phyloP scores from a whole-genome alignment of 2,888 invertebrate species.

The Drosophila phalerata region DNA sequence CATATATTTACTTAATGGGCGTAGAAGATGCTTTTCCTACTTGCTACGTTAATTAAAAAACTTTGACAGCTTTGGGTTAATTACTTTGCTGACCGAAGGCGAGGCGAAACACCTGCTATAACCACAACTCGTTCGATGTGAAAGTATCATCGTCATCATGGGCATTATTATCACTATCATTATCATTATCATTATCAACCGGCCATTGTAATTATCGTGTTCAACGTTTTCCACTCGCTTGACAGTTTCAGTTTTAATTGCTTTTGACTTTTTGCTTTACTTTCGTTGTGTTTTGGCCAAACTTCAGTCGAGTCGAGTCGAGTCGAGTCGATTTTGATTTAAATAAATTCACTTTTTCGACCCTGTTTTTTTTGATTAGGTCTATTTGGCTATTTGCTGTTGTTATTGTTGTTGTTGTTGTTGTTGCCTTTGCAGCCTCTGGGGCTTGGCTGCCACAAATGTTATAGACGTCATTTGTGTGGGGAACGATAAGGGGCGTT shows the following conservation, averaged over 20 bases:
- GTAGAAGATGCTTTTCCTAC: neutral
- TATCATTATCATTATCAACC: slow-evolving; percentile 15
- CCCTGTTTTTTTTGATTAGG: slow-evolving; percentile 17
- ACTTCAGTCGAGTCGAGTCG: slow-evolving; percentile 18
- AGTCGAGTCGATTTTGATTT: slow-evolving; percentile 30
- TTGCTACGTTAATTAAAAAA: slow-evolving; percentile 5
- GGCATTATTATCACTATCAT: slow-evolving; percentile 15
- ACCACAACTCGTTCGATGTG: slow-evolving; percentile 17
- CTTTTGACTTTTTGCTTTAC: slow-evolving; percentile 56
- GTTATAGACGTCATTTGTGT: slow-evolving; percentile 30
- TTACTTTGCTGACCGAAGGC: slow-evolving; percentile 33
- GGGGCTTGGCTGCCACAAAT: slow-evolving; percentile 15
- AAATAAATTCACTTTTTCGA: slow-evolving; percentile 36
- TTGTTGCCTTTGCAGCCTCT: slow-evolving; percentile 20
- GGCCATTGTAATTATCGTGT: slow-evolving; percentile 25
- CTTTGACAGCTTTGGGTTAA: slow-evolving; percentile 27
- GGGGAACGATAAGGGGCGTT: slow-evolving; percentile 3
- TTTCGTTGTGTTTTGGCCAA: slow-evolving; percentile 31
- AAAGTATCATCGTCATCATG: neutral
- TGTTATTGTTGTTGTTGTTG: neutral
- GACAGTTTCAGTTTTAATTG: slow-evolving; percentile 72
- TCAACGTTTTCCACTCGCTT: slow-evolving; percentile 22
- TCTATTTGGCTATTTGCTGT: slow-evolving; percentile 31
- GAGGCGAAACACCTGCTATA: slow-evolving; percentile 31
- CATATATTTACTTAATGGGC: neutral